Base-by-base conservation (phyloP, 2,113 vertebrate species). In the Nothoprocta perdicaria region DNA sequence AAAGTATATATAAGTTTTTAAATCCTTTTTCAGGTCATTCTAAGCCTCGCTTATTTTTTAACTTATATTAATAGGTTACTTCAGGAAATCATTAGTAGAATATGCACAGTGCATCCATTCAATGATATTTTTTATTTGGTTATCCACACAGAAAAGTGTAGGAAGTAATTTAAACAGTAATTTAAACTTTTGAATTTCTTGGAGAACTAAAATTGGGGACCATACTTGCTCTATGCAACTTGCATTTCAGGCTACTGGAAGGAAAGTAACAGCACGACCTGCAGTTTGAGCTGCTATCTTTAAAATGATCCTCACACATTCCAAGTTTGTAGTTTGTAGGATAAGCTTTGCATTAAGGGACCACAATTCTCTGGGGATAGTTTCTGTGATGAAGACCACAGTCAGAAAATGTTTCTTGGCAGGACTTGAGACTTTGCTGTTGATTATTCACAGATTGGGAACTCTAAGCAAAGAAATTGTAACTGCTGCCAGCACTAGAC, bases 111-210 rank as follows among this genome's bases (percentile, higher is more conserved):
- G 1, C n/a, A 35, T 7, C 6, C 24, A 75, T 62, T 79, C 16
- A 35, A 62, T 27, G n/a, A 75, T 35, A 22, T 76, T 86, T 80
- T 78, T 75, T 8, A 91, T 69, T 94, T 58, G 46, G 76, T 73
- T 92, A 15, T 41, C 35, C 18, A 13, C 21, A 68, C 17, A 86
- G 52, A 68, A 4, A 11, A 11, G 3, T 1, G 2, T 66, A 14
- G 19, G 48, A 81, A 90, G 48, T 86, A 91, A 78, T 45, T 75
- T 9, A 86, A 74, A 60, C 14, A 45, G 7, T 29, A 55, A n/a
- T n/a, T n/a, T 22, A 90, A 66, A 52, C 8, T 65, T n/a, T 13
- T 73, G 23, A 8, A 72, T 73, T 23, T 40, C 50, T 40, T 72
- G 15, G 29, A 53, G 65, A 24, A 22, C 62, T 74, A 81, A 75